Conservation (phyloP, 2,113 vertebrate species). For the Tachysurus fulvidraco region DNA sequence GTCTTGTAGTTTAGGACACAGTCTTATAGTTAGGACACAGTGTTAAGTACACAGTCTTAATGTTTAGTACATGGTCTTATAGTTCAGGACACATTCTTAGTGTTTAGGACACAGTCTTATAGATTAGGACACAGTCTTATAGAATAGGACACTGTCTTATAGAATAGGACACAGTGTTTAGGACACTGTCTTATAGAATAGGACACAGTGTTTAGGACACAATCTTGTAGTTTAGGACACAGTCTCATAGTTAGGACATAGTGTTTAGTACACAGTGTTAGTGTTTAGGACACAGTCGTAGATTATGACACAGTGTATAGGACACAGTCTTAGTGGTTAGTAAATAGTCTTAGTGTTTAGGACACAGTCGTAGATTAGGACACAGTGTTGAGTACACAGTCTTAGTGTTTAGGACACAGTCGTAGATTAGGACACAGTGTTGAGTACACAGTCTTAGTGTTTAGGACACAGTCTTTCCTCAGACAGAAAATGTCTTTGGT, state of each 20-base stretch:
- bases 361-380: neutral
- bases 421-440: too few relatives aligned
- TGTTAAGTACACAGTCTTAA: neutral
- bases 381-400: neutral
- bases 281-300: neutral
- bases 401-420: neutral
- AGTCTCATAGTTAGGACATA: neutral
- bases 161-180: too few relatives aligned
- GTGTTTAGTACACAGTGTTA: neutral
- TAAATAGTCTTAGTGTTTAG: neutral
- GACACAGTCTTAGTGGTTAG: neutral
- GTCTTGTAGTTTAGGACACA: neutral
- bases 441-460: neutral
- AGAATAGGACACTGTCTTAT: neutral
- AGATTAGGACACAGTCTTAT: neutral
- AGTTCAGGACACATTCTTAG: neutral
- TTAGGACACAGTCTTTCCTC: neutral
- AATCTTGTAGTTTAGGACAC: neutral
- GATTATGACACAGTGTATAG: neutral
- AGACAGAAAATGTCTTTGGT: slow-evolving; percentile 46
- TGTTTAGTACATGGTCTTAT: neutral
- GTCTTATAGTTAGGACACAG: neutral
- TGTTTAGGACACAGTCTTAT: neutral
- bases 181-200: too few relatives aligned
- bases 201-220: too few relatives aligned